Conservation (phyloP, 1,140 invertebrate genomes). For the Zaprionus davidi region DNA sequence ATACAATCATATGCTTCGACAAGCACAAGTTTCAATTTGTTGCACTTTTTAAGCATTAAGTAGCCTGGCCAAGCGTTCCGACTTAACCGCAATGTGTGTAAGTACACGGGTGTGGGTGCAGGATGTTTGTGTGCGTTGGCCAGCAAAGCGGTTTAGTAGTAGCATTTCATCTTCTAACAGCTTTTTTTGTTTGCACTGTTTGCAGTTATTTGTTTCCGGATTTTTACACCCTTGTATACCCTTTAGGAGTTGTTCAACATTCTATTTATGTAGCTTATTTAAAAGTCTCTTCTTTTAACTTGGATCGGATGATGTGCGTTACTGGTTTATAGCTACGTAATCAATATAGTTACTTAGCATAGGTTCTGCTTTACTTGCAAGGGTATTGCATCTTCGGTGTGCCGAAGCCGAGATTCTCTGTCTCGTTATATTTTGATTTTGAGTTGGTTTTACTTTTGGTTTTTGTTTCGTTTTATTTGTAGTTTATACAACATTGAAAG, state of each 20-base stretch:
- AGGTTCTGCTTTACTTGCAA: constrained; percentile 8
- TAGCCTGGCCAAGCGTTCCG: constrained; percentile 54
- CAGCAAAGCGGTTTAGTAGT: constrained; percentile 72
- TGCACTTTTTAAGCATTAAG: constrained; percentile 81
- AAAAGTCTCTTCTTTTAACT: neutral
- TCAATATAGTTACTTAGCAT: neutral
- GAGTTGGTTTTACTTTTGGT: constrained; percentile 25
- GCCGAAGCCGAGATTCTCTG: neutral
- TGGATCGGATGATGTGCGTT: neutral
- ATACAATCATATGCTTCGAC: constrained; percentile 83
- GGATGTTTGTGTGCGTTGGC: constrained; percentile 31
- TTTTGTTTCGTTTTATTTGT: constrained; percentile 48
- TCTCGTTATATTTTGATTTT: constrained; percentile 22
- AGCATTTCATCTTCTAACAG: constrained; percentile 76
- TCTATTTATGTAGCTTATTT: neutral
- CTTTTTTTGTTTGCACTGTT: constrained; percentile 56
- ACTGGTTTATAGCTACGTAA: neutral
- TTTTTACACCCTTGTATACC: constrained; percentile 27
- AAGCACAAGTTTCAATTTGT: constrained; percentile 84
- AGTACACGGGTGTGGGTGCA: neutral
- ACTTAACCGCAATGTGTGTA: constrained; percentile 56
- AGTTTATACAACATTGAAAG: constrained; percentile 77
- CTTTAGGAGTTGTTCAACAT: neutral
- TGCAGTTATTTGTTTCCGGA: constrained; percentile 46
- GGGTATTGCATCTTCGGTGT: constrained; percentile 25